Base-by-base conservation (phyloP, 2,888 invertebrate genomes). In the Unio delphinus region DNA sequence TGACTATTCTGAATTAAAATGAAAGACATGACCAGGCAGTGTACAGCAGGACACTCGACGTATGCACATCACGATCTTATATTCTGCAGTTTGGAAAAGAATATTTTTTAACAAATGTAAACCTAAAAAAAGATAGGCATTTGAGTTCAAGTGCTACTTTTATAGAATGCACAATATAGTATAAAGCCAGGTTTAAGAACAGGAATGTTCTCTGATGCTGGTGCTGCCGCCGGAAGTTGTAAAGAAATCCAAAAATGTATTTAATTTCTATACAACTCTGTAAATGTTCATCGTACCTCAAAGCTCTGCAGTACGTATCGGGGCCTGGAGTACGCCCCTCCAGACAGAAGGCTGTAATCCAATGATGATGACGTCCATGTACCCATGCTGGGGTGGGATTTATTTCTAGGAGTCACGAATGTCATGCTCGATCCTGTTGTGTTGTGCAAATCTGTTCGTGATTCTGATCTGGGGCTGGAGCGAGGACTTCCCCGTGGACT, bases 301-400 rank as follows among this genome's bases (percentile, higher is more conserved):
- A 80, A 87, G 55, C 83, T 85, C 61, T 79, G 79, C 2, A 87
- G 76, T n/a, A 84, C 80, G 1, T 85, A 83, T 67, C 74, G 77
- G 18, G 86, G 86, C 57, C 86, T 78, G 61, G 75, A 70, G 70
- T 79, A 78, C 23, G 79, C 74, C 26, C 74, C 75, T n/a, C 79
- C 74, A 26, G 76, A 70, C 75, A 77, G 76, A 18, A 74, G 69
- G 45, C 76, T 80, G 69, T 79, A 78, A 58, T 80, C 80, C 64
- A 77, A 60, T 28, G 45, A 45, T 45, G 45, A 45, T 45, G 45
- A 45, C 15, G 3, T 45, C 45, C 45, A 45, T 15, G 45, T 15
- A 3, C 45, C 45, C 4, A 59, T 64, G 28, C 66, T 70, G 54
- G 68, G 70, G 18, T 76, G 76, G n/a, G 76, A 75, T 59, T 69